Conservation (phyloP, 2,888 invertebrate species). For the Drosophila niveifrons region DNA sequence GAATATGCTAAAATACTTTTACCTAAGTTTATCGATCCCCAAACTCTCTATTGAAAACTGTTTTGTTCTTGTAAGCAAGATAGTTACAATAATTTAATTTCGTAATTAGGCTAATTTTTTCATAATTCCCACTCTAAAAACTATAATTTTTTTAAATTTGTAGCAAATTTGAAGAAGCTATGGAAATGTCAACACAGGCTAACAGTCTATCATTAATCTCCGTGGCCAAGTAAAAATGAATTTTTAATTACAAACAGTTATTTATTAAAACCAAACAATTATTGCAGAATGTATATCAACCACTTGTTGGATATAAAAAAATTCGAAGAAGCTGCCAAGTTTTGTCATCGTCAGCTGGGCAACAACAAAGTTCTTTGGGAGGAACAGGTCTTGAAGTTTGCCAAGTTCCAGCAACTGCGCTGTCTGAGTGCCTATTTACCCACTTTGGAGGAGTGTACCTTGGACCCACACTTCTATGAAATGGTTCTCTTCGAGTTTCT, state of each 20-base stretch:
- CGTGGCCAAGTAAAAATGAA: slow-evolving; percentile 78
- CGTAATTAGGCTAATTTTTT: too few relatives aligned
- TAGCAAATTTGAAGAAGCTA: slow-evolving; percentile 93
- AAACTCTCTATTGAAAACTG: too few relatives aligned
- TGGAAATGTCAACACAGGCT: slow-evolving; percentile 91
- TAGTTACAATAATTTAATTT: too few relatives aligned
- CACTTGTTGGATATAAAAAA: slow-evolving; percentile 90
- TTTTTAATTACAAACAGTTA: neutral
- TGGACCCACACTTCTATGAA: slow-evolving; percentile 95
- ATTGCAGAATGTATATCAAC: slow-evolving; percentile 90
- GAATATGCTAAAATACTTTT: too few relatives aligned
- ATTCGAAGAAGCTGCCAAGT: slow-evolving; percentile 93
- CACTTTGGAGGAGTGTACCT: slow-evolving; percentile 89
- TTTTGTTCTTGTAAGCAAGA: too few relatives aligned
- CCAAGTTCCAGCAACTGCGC: slow-evolving; percentile 92
- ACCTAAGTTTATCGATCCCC: too few relatives aligned
- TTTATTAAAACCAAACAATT: neutral
- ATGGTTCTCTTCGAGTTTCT: slow-evolving; percentile 97
- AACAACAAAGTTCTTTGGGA: slow-evolving; percentile 95
- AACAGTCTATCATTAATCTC: slow-evolving; percentile 84
- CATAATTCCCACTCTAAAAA: too few relatives aligned
- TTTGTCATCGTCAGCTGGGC: slow-evolving; percentile 94
- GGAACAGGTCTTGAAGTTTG: slow-evolving; percentile 95
- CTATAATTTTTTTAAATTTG: neutral
- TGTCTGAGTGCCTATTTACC: slow-evolving; percentile 93